phyloP scores from a whole-genome alignment of 2,797 vertebrate species.

The Helarctos malayanus region DNA sequence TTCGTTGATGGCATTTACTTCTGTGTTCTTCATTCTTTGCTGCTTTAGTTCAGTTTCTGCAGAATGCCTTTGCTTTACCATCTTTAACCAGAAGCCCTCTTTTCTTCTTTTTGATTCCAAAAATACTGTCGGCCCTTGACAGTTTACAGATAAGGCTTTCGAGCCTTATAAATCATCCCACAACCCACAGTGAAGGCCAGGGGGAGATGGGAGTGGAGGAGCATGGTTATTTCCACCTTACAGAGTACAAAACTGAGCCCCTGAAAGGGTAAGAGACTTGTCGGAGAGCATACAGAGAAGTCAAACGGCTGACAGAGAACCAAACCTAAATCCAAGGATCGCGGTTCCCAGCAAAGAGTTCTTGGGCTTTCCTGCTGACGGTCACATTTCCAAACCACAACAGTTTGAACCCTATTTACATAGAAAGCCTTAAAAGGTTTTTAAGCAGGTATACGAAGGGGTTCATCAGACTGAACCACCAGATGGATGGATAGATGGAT shows the following conservation, averaged over 20 bases:
- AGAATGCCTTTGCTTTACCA: background rate
- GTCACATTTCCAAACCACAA: background rate
- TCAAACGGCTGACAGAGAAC: background rate
- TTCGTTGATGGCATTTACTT: background rate
- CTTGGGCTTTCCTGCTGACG: background rate
- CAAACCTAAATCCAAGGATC: background rate
- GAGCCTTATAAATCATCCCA: background rate
- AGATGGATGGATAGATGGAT: background rate
- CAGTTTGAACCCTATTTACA: background rate
- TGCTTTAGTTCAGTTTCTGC: background rate
- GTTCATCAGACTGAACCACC: background rate
- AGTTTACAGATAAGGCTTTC: constrained; percentile 2
- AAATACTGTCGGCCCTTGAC: background rate
- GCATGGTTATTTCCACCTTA: background rate
- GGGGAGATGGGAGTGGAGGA: background rate
- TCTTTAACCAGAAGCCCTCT: background rate
- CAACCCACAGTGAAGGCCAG: background rate
- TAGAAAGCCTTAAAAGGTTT: background rate
- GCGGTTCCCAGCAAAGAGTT: too few relatives aligned
- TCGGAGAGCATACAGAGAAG: background rate
- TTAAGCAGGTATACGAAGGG: background rate
- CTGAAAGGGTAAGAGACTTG: background rate
- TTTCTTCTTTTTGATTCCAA: constrained; percentile 36
- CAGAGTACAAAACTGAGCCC: background rate
- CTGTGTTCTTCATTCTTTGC: constrained; percentile 2